Base-by-base conservation (phyloP, 2,888 invertebrate genomes). In the Dolichomitus sp. region DNA sequence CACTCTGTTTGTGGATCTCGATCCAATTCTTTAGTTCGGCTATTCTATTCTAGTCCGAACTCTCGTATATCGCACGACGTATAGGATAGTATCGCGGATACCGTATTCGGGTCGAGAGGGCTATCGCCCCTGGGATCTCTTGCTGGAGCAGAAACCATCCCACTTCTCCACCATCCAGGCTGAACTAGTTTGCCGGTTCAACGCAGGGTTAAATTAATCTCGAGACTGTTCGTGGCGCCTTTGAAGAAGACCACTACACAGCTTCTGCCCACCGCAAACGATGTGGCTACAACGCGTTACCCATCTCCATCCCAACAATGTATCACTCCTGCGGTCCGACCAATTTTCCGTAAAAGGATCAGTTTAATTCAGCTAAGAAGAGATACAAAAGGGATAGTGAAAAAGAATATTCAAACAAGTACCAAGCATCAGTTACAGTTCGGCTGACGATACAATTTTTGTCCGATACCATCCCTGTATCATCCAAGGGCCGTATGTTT, bases 151-250 rank as follows among this genome's bases (percentile, higher is more conserved):
- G 17, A 59, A 59, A 59, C 65, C 59, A 72, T 57, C 45, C 61
- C 2, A 61, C 37, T 40, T 33, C 33, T 9, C 37, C 19, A 17
- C 42, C 57, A 19, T 9, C 30, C 27, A 42, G 27, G 40, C 66
- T 33, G 50, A 52, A 52, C 50, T 40, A 37, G 68, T 68, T 57
- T 59, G 30, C 42, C 70, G 70, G 57, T 42, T 59, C 57, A 42
- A 40, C 70, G 57, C 70, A 72, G 59, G 59, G 59, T 59, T 72
- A 72, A 72, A 27, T 57, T 59, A 59, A 48, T 59, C 45, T 59
- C 40, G 57, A 30, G 17, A 45, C 45, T 59, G 30, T 45, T 45
- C 45, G 45, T 59, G 59, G 59, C 27, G 45, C 70, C 70, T 72
- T 72, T 72, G 70, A 72, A 59, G 59, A 48, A 72, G 23, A 33